phyloP scores from a whole-genome alignment of 2,113 vertebrate species.

The Oncorhynchus nerka region DNA sequence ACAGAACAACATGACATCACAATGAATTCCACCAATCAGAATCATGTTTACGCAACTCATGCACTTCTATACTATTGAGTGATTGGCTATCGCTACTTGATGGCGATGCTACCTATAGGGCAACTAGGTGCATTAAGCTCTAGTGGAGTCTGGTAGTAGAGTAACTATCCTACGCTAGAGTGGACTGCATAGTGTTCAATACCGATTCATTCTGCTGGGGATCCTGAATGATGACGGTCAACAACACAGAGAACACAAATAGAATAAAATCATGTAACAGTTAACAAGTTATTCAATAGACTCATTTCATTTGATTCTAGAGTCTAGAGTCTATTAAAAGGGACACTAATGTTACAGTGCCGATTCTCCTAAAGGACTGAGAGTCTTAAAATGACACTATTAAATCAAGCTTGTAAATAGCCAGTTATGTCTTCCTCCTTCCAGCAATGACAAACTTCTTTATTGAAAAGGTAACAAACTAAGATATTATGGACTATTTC shows the following conservation, averaged over 20 bases:
- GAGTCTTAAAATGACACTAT: background rate
- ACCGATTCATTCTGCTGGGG: conserved; percentile 69
- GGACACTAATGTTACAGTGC: background rate
- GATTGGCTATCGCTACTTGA: background rate
- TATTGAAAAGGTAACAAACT: background rate
- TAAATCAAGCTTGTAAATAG: background rate
- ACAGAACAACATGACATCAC: conserved; percentile 13
- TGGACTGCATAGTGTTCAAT: conserved; percentile 47
- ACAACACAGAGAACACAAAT: conserved; percentile 43
- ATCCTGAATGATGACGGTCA: conserved; percentile 59
- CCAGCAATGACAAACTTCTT: background rate
- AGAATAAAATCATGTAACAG: background rate
- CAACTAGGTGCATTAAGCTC: background rate
- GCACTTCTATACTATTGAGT: too few species aligned
- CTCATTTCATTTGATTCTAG: background rate
- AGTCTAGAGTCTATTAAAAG: background rate
- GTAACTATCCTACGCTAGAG: conserved; percentile 27
- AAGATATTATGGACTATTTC: background rate
- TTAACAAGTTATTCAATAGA: background rate
- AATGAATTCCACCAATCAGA: conserved; percentile 13
- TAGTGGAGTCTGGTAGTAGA: conserved; percentile 12
- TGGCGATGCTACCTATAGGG: background rate
- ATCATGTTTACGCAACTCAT: background rate
- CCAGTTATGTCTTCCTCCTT: background rate
- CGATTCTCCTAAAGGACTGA: background rate